Evolutionary conservation across 2,888 invertebrate species (phyloP).

Genomic region (Dorcus hopei): DNA sequence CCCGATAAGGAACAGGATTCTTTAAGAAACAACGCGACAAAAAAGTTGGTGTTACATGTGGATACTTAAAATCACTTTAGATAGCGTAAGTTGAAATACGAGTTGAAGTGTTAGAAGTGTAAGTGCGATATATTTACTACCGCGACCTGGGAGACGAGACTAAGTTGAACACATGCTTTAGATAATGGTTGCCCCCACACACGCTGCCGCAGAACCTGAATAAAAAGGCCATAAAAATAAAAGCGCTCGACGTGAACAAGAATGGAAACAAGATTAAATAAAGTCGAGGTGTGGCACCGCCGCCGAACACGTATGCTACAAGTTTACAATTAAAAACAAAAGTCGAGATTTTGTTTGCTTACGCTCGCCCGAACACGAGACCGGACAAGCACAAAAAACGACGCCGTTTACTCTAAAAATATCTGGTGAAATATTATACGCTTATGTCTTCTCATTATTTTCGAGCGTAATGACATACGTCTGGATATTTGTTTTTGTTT

Average conservation of each 20-base stretch:
- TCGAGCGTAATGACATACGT: not conserved
- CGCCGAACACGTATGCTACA: slow-evolving; percentile 26
- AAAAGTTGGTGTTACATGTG: slow-evolving; percentile 5
- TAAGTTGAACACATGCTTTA: slow-evolving; percentile 33
- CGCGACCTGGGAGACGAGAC: slow-evolving; percentile 21
- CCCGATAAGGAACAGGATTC: too few relatives aligned
- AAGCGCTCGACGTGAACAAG: slow-evolving; percentile 31
- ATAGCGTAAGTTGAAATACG: slow-evolving; percentile 15
- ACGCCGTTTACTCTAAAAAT: not conserved
- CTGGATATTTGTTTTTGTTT: not conserved
- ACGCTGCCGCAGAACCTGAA: slow-evolving; percentile 26
- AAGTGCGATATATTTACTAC: slow-evolving; percentile 21
- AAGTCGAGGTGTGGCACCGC: slow-evolving; percentile 34
- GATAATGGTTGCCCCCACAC: slow-evolving; percentile 35
- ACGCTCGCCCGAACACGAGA: slow-evolving; percentile 5
- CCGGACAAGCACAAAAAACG: not conserved
- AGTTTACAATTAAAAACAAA: slow-evolving; percentile 33
- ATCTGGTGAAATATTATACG: not conserved
- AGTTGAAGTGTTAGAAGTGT: slow-evolving; percentile 12
- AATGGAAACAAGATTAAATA: slow-evolving; percentile 41
- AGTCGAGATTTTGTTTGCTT: slow-evolving; percentile 9
- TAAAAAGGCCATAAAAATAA: slow-evolving; percentile 31
- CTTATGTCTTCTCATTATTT: not conserved
- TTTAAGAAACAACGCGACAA: not conserved
- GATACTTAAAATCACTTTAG: slow-evolving; percentile 15